Evolutionary conservation across 2,888 invertebrate genomes (phyloP).

Genomic region (Eudasyphora cyanicolor): DNA sequence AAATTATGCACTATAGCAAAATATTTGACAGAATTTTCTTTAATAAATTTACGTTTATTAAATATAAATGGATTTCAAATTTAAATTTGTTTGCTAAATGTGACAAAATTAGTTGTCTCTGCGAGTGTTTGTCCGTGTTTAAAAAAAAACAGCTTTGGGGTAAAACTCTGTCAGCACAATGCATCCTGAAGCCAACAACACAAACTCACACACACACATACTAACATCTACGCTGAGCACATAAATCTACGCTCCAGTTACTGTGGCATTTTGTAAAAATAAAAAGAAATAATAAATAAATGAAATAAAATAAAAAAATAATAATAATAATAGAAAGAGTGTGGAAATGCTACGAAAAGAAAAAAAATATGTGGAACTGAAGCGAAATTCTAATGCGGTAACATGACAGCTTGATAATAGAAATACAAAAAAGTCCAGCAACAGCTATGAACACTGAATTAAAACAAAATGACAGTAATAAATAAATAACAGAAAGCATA

Average conservation of each 20-base stretch:
- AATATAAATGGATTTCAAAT: neutral
- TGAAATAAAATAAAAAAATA: conserved; percentile 22
- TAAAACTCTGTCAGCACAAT: conserved; percentile 56
- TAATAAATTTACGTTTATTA: too few species aligned
- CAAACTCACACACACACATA: neutral
- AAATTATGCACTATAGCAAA: too few species aligned
- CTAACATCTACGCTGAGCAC: conserved; percentile 45
- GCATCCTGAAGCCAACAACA: conserved; percentile 33
- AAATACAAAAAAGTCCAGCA: conserved; percentile 43
- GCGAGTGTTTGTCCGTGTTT: neutral
- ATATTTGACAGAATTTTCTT: too few species aligned
- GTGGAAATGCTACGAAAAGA: conserved; percentile 25
- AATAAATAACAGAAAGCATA: conserved; percentile 17
- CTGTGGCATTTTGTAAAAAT: conserved; percentile 59
- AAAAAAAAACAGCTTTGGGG: conserved; percentile 25
- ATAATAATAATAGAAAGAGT: neutral
- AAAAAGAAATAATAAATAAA: conserved; percentile 23
- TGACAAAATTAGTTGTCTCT: neutral
- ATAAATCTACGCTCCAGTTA: conserved; percentile 66
- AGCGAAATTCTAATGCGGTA: conserved; percentile 66
- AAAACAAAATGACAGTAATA: conserved; percentile 58
- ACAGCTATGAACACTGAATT: conserved; percentile 47
- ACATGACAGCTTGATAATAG: conserved; percentile 66
- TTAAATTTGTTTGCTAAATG: neutral
- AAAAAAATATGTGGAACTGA: conserved; percentile 48